phyloP scores from a whole-genome alignment of 2,888 invertebrate species.

The Carpatolechia fugitivella region DNA sequence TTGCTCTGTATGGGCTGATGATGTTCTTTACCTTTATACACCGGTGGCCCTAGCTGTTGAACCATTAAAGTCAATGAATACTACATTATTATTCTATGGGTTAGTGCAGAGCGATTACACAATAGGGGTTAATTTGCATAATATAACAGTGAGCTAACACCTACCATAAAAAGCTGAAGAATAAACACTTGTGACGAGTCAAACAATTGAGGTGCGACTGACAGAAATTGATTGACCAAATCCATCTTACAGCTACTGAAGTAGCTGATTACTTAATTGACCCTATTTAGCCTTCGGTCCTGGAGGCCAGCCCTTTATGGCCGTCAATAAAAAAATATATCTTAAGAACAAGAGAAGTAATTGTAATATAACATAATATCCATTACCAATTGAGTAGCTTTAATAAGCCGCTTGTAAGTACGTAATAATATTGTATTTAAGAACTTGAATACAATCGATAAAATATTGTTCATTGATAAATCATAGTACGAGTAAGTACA shows the following conservation, averaged over 20 bases:
- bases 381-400: slow-evolving; percentile 2
- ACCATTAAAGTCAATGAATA: slow-evolving; percentile 6
- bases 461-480: too few relatives aligned
- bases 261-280: slow-evolving; percentile 62
- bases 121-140: slow-evolving; percentile 18
- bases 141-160: slow-evolving; percentile 10
- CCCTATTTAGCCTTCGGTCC: slow-evolving; percentile 51
- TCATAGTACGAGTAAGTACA: too few relatives aligned
- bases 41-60: neutral
- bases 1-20: neutral
- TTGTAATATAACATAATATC: slow-evolving; percentile 13
- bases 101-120: slow-evolving; percentile 18
- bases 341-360: slow-evolving; percentile 13
- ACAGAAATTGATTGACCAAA: slow-evolving; percentile 20
- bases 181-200: neutral
- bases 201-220: neutral
- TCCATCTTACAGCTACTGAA: slow-evolving; percentile 1
- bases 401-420: neutral
- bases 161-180: neutral
- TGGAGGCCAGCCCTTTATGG: slow-evolving; percentile 57
- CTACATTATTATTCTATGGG: slow-evolving; percentile 12
- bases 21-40: neutral
- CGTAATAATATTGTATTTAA: too few relatives aligned
- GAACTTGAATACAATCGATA: too few relatives aligned
- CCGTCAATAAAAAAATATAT: slow-evolving; percentile 41